These are phyloP conservation scores for Platanista minor DNA, from an alignment of 2,113 vertebrate species.

Conservation along the genomic window DNA sequence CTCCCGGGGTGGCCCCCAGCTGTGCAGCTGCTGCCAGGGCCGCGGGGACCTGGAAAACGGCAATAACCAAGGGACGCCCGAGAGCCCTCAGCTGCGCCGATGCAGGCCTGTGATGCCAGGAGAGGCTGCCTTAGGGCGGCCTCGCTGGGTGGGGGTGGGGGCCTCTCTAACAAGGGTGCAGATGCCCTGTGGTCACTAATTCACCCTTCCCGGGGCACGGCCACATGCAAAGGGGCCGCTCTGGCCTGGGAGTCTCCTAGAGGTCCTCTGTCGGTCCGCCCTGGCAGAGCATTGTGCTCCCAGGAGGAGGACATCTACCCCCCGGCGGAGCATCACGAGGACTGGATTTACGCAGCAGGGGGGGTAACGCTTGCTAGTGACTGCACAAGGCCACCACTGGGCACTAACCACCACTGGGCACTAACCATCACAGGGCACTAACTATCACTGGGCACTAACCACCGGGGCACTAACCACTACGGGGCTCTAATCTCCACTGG, in stretches of 20 bases:
- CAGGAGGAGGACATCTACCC: background rate
- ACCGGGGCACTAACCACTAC: rapidly evolving
- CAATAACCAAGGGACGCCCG: rapidly evolving
- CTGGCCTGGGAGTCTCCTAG: background rate
- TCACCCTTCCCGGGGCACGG: background rate
- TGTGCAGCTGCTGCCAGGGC: background rate
- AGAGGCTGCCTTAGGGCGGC: background rate
- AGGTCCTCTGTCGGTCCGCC: too few species aligned
- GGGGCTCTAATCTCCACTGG: too few species aligned
- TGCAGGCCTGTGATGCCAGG: rapidly evolving
- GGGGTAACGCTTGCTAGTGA: background rate
- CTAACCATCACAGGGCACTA: too few species aligned
- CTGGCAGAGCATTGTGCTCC: background rate
- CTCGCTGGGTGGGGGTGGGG: rapidly evolving
- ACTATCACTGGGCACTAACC: rapidly evolving
- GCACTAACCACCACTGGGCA: too few species aligned
- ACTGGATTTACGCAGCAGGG: background rate
- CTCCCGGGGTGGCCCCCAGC: rapidly evolving
- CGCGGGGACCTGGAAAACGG: rapidly evolving
- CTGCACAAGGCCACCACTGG: background rate
- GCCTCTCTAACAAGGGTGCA: background rate
- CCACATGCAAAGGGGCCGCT: background rate
- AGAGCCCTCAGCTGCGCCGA: rapidly evolving
- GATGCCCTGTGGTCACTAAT: background rate
- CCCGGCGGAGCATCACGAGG: background rate